These are phyloP conservation scores for Malaclemys terrapin DNA, from an alignment of 2,113 vertebrate genomes.

Conservation along the genomic window DNA sequence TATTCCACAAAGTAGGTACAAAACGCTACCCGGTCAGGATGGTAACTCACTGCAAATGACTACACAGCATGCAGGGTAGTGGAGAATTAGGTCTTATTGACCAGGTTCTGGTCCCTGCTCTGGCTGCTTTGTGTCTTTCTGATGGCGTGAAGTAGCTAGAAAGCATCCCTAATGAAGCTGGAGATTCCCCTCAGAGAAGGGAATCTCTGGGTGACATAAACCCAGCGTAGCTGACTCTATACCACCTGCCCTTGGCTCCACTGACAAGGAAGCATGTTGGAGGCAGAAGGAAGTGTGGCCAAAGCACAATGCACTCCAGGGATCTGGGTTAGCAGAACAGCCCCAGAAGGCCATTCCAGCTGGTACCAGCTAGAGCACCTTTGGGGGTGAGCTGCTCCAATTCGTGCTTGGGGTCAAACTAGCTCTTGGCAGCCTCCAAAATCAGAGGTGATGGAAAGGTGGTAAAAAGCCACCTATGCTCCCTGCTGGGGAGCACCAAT, in stretches of 20 bases:
- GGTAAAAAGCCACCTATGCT: background rate
- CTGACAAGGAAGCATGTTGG: background rate
- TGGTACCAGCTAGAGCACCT: background rate
- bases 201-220: background rate
- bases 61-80: background rate
- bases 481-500: background rate
- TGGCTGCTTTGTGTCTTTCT: background rate
- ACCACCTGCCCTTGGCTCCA: background rate
- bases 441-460: background rate
- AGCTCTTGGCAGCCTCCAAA: background rate
- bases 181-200: background rate
- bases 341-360: background rate
- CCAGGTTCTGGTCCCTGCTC: background rate
- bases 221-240: background rate
- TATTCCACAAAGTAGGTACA: background rate
- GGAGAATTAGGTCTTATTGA: background rate
- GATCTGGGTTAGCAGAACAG: background rate
- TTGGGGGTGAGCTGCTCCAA: background rate
- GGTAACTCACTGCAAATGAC: background rate
- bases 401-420: background rate
- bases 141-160: background rate
- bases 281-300: background rate
- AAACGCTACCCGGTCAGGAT: background rate
- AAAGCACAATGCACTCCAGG: background rate
- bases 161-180: background rate